Percentiles rank a stretch among this genome's conserved stretches.
These are phyloP conservation scores for Selenia dentaria DNA, from an alignment of 2,888 invertebrate genomes.

Conservation along the genomic window DNA sequence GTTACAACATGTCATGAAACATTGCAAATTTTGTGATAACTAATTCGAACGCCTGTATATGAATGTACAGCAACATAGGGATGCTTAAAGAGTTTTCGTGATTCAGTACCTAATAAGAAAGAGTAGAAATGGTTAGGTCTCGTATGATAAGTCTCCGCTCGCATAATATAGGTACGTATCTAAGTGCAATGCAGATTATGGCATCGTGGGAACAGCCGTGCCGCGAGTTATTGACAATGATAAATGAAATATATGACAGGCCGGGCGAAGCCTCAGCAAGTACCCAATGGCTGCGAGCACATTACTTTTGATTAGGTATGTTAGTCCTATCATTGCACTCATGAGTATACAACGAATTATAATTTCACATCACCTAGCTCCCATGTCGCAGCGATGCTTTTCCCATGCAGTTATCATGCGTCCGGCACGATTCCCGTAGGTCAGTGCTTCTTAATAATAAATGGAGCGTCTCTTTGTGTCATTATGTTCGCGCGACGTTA, in stretches of 20 bases:
- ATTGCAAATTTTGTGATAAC: conserved; percentile 35
- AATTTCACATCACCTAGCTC: conserved; percentile 58
- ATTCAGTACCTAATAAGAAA: too few species aligned
- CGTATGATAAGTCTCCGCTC: too few species aligned
- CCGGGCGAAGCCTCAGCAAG: conserved; percentile 40
- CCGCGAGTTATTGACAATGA: conserved; percentile 49
- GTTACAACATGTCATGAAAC: conserved; percentile 56
- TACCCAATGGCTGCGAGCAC: conserved; percentile 31
- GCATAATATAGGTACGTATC: conserved; percentile 36
- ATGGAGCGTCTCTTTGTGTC: conserved; percentile 39
- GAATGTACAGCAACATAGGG: too few species aligned
- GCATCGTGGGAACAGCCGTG: conserved; percentile 51
- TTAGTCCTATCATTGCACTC: conserved; percentile 37
- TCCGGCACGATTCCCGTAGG: conserved; percentile 52
- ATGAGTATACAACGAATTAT: conserved; percentile 38
- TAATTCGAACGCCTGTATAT: not conserved
- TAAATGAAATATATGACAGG: conserved; percentile 52
- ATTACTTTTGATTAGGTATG: conserved; percentile 39
- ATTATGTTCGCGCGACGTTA: conserved; percentile 37
- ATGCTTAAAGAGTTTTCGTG: too few species aligned
- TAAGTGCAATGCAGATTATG: conserved; percentile 49
- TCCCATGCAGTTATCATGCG: conserved; percentile 68
- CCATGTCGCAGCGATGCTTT: conserved; percentile 57
- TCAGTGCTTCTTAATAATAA: conserved; percentile 64
- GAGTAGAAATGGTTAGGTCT: too few species aligned